These are phyloP conservation scores for Apaloderma vittatum DNA, from an alignment of 2,113 vertebrate species.

Conservation along the genomic window DNA sequence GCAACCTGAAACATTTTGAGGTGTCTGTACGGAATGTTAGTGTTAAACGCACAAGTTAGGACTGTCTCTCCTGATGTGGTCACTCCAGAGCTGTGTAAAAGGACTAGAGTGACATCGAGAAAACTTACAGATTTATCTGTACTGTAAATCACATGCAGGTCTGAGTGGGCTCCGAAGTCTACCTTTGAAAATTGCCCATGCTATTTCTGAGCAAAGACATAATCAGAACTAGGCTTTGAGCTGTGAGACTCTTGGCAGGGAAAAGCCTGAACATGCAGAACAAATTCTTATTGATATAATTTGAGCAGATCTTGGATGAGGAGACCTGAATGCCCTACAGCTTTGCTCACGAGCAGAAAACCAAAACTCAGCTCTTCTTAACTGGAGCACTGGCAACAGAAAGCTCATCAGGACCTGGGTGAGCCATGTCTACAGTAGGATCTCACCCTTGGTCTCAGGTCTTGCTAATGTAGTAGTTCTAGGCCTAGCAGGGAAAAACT, in stretches of 20 bases:
- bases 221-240: neutral
- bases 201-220: neutral
- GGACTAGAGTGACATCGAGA: neutral
- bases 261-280: neutral
- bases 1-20: neutral
- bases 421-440: neutral
- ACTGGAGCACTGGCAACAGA: neutral
- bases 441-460: neutral
- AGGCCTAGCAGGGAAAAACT: neutral
- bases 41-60: neutral
- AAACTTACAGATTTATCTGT: neutral
- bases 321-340: neutral
- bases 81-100: neutral
- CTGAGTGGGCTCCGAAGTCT: neutral
- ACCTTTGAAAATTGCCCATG: neutral
- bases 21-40: neutral
- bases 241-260: neutral
- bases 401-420: neutral
- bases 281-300: neutral
- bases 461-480: neutral
- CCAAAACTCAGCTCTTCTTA: neutral
- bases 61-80: neutral
- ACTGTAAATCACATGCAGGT: fast-evolving
- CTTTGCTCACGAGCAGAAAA: neutral
- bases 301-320: neutral